Percentiles rank a stretch among this genome's conserved stretches.
Conservation (phyloP, 2,113 vertebrate genomes). For the Dromiciops gliroides region DNA sequence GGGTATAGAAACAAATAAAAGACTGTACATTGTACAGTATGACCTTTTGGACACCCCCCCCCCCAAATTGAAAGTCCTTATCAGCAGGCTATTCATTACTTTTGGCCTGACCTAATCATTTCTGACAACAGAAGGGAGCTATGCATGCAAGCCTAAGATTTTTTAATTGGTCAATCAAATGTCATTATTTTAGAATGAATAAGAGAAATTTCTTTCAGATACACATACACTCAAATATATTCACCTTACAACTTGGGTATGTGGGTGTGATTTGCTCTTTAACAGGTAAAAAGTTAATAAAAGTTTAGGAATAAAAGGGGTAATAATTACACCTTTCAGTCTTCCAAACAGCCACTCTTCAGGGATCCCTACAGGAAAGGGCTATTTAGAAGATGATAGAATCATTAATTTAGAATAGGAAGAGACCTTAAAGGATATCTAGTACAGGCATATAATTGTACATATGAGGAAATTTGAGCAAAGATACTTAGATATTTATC, state of each 20-base stretch:
- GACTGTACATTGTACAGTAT: constrained; percentile 59
- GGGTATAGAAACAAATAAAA: constrained; percentile 69
- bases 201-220: constrained; percentile 69
- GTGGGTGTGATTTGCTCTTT: not conserved
- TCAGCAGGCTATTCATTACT: constrained; percentile 64
- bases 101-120: constrained; percentile 76
- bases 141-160: constrained; percentile 56
- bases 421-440: not conserved
- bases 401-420: not conserved
- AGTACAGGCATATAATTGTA: not conserved
- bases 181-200: constrained; percentile 76
- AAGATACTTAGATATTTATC: constrained; percentile 23
- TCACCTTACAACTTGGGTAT: not conserved
- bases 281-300: constrained; percentile 36
- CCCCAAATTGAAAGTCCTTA: constrained; percentile 67
- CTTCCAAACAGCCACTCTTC: not conserved
- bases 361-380: not conserved
- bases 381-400: not conserved
- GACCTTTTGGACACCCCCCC: constrained; percentile 54
- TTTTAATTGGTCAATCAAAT: constrained; percentile 67
- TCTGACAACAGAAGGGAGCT: constrained; percentile 70
- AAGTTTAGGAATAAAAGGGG: constrained; percentile 39
- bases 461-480: not conserved
- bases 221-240: constrained; percentile 42
- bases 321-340: constrained; percentile 46